Conservation (phyloP, 1,140 invertebrate genomes). For the Drosophila pseudoananassae region DNA sequence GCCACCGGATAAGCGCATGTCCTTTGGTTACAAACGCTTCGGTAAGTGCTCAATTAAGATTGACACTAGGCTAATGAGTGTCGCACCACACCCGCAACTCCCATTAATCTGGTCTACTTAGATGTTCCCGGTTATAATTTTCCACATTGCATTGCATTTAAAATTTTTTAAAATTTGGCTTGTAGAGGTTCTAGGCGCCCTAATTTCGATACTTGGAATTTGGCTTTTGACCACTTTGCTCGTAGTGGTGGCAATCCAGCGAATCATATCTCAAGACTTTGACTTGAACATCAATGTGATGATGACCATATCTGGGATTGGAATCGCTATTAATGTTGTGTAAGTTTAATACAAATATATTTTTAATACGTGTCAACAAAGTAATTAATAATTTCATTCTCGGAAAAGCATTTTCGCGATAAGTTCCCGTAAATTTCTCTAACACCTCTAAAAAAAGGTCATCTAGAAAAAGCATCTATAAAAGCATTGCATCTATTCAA, state of each 20-base stretch:
- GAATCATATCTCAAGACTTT: slow-evolving; percentile 90
- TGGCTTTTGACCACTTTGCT: slow-evolving; percentile 95
- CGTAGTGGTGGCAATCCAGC: slow-evolving; percentile 91
- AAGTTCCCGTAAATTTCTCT: no score
- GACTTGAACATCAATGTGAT: slow-evolving; percentile 93
- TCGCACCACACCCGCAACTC: not conserved
- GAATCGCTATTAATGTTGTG: slow-evolving; percentile 93
- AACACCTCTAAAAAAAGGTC: no score
- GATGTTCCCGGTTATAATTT: not conserved
- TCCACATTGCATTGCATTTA: not conserved
- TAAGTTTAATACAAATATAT: slow-evolving; percentile 72
- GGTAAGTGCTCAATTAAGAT: slow-evolving; percentile 84
- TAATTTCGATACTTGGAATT: slow-evolving; percentile 88
- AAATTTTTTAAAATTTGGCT: slow-evolving; percentile 3
- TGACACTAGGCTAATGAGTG: not conserved
- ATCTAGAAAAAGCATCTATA: no score
- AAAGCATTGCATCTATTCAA: no score
- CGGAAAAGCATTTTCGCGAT: no score
- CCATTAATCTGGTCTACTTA: slow-evolving; percentile 5
- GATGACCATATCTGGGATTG: slow-evolving; percentile 93
- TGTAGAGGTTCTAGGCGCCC: slow-evolving; percentile 88
- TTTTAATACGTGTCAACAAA: no score
- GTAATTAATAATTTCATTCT: no score
- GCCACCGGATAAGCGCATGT: slow-evolving; percentile 88
- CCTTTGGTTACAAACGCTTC: slow-evolving; percentile 92